Evolutionary conservation across 2,113 vertebrate genomes (phyloP).

Genomic region (Festucalex cinctus): DNA sequence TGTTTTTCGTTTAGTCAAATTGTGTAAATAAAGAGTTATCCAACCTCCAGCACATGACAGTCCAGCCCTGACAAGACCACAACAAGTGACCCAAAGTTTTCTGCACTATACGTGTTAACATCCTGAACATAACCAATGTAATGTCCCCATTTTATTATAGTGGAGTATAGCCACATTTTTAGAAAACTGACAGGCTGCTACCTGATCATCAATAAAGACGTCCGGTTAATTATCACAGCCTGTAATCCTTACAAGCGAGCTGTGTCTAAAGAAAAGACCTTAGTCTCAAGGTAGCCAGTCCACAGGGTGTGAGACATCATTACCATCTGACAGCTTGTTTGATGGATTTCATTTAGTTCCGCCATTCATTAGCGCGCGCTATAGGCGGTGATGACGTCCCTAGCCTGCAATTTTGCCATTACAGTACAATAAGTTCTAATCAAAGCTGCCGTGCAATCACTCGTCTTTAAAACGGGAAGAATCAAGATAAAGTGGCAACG

Average conservation of each 20-base stretch:
- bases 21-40: no score
- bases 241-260: slow-evolving; percentile 32
- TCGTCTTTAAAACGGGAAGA: slow-evolving; percentile 40
- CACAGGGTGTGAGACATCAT: slow-evolving; percentile 33
- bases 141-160: no score
- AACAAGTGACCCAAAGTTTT: no score
- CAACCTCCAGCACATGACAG: no score
- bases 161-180: slow-evolving; percentile 5
- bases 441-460: slow-evolving; percentile 29
- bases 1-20: no score
- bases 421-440: slow-evolving; percentile 34
- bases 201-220: slow-evolving; percentile 21
- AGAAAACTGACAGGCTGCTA: slow-evolving; percentile 15
- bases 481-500: slow-evolving; percentile 39
- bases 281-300: slow-evolving; percentile 19
- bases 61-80: no score
- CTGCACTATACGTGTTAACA: no score
- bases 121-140: no score
- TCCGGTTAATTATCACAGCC: slow-evolving; percentile 36
- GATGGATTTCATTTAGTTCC: slow-evolving; percentile 42
- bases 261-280: slow-evolving; percentile 16
- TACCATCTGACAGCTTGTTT: slow-evolving; percentile 34
- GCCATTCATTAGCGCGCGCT: slow-evolving; percentile 27
- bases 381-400: slow-evolving; percentile 13
- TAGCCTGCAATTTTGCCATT: slow-evolving; percentile 44